Evolutionary conservation across 2,888 invertebrate genomes (phyloP), one percentile per base, ranked within the genome.

Genomic region (Monochamus alternatus): DNA sequence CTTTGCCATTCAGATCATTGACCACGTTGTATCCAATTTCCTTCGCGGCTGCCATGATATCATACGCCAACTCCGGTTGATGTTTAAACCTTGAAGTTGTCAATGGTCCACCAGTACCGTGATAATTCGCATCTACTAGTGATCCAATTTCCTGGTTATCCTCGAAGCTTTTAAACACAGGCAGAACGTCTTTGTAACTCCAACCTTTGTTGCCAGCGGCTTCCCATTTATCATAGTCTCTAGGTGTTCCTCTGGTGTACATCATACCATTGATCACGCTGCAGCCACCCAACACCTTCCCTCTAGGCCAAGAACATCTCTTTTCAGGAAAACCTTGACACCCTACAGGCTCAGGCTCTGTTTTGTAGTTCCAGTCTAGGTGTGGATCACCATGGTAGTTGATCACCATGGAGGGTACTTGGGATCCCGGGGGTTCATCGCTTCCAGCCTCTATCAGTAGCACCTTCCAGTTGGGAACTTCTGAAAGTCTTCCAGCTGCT

Each of bases 211-310:
- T 95, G 0, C 95, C 95, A 76, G 92, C 91, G 12, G 90, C 90
- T 3, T 91, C 94, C 96, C 96, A 96, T 8, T 92, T 91, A 84
- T 95, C 93, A 88, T 94, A 96, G 88, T 96, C 96, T 1, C 90
- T 91, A 0, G 93, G 91, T 81, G 94, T 93, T 0, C 96, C 96
- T 31, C 96, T 90, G 87, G 94, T 93, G 87, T 96, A 96, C 93
- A 94, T 95, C 96, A 96, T 96, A 0, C 95, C 95, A 85, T 96
- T 95, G 70, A 94, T 91, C 0, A 93, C 93, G 63, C 93, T 92
- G 81, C 92, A 92, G 0, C 95, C 96, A 5, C 95, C 96, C 84
- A 91, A 86, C 5, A 89, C 93, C 86, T 94, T 95, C 2, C 93
- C 95, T 72, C 94, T 90, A 0, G 93, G 92, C 94, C 94, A 95